Percentiles rank a stretch among this genome's conserved stretches.
Evolutionary conservation across 2,113 vertebrate species (phyloP).

Genomic region (Ceyx melanurus): DNA sequence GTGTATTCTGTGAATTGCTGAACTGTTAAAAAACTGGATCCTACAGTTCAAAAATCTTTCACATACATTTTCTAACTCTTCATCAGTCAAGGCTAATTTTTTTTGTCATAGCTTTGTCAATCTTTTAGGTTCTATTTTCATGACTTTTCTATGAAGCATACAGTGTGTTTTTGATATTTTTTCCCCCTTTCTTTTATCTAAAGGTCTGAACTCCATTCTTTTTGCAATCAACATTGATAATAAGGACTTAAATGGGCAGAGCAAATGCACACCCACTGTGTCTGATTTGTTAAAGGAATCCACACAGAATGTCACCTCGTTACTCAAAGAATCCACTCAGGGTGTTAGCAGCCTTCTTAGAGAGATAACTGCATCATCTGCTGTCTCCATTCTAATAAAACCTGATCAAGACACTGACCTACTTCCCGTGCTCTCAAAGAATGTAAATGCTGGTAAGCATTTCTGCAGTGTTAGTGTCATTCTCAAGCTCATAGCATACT

Average conservation of each 20-base stretch:
- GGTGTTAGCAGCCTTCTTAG: conserved; percentile 92
- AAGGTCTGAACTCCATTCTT: conserved; percentile 96
- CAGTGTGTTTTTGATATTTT: background rate
- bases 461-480: background rate
- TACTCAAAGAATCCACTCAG: conserved; percentile 94
- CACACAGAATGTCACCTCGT: conserved; percentile 92
- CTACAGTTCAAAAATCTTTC: background rate
- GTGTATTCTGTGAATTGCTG: background rate
- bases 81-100: background rate
- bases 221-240: conserved; percentile 99
- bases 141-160: background rate
- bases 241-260: conserved; percentile 90
- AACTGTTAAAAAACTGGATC: background rate
- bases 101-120: background rate
- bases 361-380: conserved; percentile 91
- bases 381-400: conserved; percentile 86
- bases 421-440: conserved; percentile 85
- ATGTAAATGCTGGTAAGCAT: conserved; percentile 66
- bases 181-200: background rate
- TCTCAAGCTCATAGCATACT: background rate
- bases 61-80: background rate
- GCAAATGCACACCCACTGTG: conserved; percentile 79
- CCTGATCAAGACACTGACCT: conserved; percentile 85
- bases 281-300: conserved; percentile 94
- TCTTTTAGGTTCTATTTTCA: background rate